phyloP scores from a whole-genome alignment of 2,113 vertebrate genomes.

The Syrmaticus mikado region DNA sequence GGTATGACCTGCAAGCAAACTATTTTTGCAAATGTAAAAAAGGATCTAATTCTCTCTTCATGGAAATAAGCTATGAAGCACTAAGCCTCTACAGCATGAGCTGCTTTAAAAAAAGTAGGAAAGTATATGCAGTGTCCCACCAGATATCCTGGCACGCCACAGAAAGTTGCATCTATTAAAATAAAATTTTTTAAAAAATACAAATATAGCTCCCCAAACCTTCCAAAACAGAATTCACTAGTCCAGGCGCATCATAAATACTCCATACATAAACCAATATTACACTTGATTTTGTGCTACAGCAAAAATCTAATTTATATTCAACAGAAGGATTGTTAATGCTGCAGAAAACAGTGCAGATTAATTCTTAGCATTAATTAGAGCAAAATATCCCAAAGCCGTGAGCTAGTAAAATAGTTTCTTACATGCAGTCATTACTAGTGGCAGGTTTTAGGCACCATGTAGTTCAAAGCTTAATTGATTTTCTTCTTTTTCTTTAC shows the following conservation, averaged over 20 bases:
- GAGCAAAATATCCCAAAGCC: slow-evolving; percentile 18
- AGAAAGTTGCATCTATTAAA: not conserved
- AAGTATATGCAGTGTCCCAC: not conserved
- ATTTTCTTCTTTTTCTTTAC: not conserved
- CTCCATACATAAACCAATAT: not conserved
- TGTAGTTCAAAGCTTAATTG: not conserved
- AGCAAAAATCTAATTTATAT: slow-evolving; percentile 17
- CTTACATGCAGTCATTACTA: not conserved
- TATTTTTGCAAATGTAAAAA: not conserved
- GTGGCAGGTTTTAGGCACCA: not conserved
- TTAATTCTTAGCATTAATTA: slow-evolving; percentile 49
- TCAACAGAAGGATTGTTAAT: not conserved
- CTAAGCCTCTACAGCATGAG: not conserved
- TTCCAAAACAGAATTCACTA: not conserved
- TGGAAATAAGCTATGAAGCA: not conserved
- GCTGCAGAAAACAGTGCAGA: not conserved
- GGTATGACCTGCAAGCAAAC: not conserved
- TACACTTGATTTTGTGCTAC: not conserved
- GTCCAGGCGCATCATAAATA: not conserved
- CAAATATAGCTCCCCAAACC: not conserved
- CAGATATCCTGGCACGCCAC: not conserved
- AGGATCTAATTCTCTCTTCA: not conserved
- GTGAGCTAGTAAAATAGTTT: not conserved
- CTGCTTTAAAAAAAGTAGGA: not conserved
- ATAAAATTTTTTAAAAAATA: not conserved